Base-by-base conservation (phyloP, 30 jellyfish, hydroid and myxozoan species). In the Cassiopea andromeda region DNA sequence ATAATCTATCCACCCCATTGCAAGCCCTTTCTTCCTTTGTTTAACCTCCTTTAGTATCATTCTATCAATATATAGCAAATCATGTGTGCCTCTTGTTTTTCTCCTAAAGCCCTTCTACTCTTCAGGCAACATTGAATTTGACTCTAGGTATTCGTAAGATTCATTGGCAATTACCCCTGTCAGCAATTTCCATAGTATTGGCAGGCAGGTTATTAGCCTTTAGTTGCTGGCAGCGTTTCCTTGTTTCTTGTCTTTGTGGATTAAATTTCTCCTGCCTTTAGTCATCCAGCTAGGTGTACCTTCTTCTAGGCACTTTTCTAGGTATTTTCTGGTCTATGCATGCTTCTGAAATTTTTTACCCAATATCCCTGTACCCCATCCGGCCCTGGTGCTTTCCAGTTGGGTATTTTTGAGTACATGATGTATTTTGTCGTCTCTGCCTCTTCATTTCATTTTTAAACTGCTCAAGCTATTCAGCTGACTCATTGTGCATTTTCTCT, bases 201-300 rank as follows among this genome's bases (percentile, higher is more conserved):
- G 90, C 8, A 61, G 90, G 70, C 90, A 81, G 13, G 90, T 61
- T 46, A 81, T 81, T 46, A 83, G 90, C 50, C 90, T 82, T 83
- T 60, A 61, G 90, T 81, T 81, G 82, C 69, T 44, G 64, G 90
- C 61, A 19, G 48, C 46, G 47, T 60, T 69, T 27, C 75, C 45
- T 48, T 81, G 59, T 61, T 46, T 16, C 46, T 60, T 81, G 64
- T 78, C 87, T 80, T 81, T 81, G 70, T 64, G 81, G 48, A 81
- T 27, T 45, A 81, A 19, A 43, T 44, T 18, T 14, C 83, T 61
- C 67, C 70, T 64, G 64, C 83, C 82, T 43, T 64, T 46, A 19
- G 90, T 81, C 81, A 81, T 61, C 90, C 81, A 67, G 81, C 61
- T 14, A 58, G 90, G 81, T 54, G 75, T 54, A 12, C 49, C 75